phyloP scores from a whole-genome alignment of 2,797 vertebrate species.

The Scleropages formosus region DNA sequence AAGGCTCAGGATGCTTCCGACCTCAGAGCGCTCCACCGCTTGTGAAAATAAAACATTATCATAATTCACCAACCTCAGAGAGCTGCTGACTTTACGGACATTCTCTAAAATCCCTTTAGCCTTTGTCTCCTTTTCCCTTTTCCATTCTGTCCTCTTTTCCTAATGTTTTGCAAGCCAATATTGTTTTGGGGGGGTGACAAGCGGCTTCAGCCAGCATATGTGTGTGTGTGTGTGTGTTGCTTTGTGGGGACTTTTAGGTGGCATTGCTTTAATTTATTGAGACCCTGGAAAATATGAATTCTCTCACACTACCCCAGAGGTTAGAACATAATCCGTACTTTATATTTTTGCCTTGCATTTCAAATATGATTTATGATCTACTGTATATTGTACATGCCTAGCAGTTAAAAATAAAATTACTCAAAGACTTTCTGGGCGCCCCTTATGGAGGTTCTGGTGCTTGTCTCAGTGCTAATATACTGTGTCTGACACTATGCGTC shows the following conservation, averaged over 20 bases:
- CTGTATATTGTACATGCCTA: neutral
- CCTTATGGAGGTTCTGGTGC: neutral
- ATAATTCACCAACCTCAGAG: conserved; percentile 22
- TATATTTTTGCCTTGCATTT: neutral
- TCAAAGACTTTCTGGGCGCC: neutral
- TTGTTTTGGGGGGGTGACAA: neutral
- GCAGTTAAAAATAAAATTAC: neutral
- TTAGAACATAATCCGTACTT: neutral
- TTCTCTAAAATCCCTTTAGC: conserved; percentile 17
- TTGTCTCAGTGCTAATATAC: neutral
- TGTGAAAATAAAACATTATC: conserved; percentile 38
- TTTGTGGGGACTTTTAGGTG: neutral
- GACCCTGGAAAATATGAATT: neutral
- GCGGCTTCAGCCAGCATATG: too few relatives aligned
- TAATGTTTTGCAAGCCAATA: neutral
- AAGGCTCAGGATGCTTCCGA: conserved; percentile 27
- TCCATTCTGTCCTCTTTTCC: neutral
- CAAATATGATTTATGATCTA: conserved; percentile 2
- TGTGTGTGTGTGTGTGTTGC: too few relatives aligned
- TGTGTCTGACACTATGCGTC: neutral
- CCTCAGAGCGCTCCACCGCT: conserved; percentile 36
- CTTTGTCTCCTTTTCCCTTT: neutral
- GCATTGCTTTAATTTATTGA: conserved; percentile 10
- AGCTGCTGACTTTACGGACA: neutral
- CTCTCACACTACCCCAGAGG: neutral